Percentiles rank a stretch among this genome's conserved stretches.
Evolutionary conservation across 2,888 invertebrate genomes (phyloP).

Genomic region (Antitype chi): DNA sequence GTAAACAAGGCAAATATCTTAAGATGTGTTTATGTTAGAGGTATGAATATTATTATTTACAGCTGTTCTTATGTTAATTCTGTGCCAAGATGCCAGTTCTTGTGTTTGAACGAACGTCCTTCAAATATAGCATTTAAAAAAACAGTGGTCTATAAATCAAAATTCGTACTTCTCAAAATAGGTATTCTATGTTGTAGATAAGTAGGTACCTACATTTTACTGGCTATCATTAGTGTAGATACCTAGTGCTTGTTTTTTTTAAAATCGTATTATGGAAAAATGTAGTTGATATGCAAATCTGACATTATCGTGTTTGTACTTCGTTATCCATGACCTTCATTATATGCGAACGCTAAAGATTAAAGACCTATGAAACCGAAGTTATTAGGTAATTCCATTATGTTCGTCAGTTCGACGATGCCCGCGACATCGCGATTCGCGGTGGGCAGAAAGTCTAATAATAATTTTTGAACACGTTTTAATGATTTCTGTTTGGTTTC

Average conservation of each 20-base stretch:
- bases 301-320: slow-evolving; percentile 27
- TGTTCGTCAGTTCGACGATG: slow-evolving; percentile 11
- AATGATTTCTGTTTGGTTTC: not conserved
- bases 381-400: slow-evolving; percentile 8
- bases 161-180: not conserved
- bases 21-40: slow-evolving; percentile 14
- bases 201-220: not conserved
- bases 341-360: not conserved
- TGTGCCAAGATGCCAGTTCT: slow-evolving; percentile 30
- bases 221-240: slow-evolving; percentile 11
- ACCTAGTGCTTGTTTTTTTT: slow-evolving; percentile 17
- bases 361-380: not conserved
- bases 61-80: slow-evolving; percentile 11
- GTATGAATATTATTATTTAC: slow-evolving; percentile 19
- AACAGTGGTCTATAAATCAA: not conserved
- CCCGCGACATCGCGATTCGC: slow-evolving; percentile 41
- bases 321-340: slow-evolving; percentile 44
- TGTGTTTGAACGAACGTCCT: slow-evolving; percentile 18
- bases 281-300: slow-evolving; percentile 30
- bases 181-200: not conserved
- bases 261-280: slow-evolving; percentile 13
- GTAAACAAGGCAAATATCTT: slow-evolving; percentile 28
- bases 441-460: not conserved
- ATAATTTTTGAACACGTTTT: not conserved
- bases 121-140: not conserved